phyloP scores from a whole-genome alignment of 2,797 vertebrate genomes.

The Gymnocypris eckloni region DNA sequence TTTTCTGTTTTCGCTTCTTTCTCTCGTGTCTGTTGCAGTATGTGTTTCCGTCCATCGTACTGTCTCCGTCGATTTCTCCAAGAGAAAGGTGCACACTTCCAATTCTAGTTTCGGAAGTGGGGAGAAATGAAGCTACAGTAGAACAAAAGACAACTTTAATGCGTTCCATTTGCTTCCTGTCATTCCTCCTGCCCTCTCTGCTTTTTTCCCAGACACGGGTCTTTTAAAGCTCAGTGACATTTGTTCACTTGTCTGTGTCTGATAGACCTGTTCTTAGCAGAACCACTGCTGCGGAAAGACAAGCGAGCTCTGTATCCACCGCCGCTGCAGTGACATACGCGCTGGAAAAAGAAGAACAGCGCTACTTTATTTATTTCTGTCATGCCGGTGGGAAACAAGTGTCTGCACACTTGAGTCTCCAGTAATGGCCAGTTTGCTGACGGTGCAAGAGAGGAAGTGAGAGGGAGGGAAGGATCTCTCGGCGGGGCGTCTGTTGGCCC shows the following conservation, averaged over 20 bases:
- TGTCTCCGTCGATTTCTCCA: background rate
- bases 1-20: conserved; percentile 11
- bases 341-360: conserved; percentile 35
- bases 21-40: background rate
- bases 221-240: conserved; percentile 42
- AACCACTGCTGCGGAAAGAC: conserved; percentile 38
- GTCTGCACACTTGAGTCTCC: conserved; percentile 52
- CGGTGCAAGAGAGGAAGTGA: conserved; percentile 52
- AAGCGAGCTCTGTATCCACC: conserved; percentile 14
- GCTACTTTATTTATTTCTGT: conserved; percentile 54
- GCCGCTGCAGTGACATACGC: conserved; percentile 4
- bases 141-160: conserved; percentile 31
- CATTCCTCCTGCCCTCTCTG: conserved; percentile 26
- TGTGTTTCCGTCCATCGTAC: conserved; percentile 7
- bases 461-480: conserved; percentile 62
- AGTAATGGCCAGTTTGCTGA: conserved; percentile 65
- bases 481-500: conserved; percentile 50
- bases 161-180: background rate
- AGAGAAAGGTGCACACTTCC: background rate
- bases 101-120: background rate
- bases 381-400: conserved; percentile 48
- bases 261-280: conserved; percentile 48
- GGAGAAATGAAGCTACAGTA: conserved; percentile 12
- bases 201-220: conserved; percentile 18
- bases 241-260: conserved; percentile 49